Conservation (phyloP, 2,888 invertebrate genomes). For the Metallyticus violacea region DNA sequence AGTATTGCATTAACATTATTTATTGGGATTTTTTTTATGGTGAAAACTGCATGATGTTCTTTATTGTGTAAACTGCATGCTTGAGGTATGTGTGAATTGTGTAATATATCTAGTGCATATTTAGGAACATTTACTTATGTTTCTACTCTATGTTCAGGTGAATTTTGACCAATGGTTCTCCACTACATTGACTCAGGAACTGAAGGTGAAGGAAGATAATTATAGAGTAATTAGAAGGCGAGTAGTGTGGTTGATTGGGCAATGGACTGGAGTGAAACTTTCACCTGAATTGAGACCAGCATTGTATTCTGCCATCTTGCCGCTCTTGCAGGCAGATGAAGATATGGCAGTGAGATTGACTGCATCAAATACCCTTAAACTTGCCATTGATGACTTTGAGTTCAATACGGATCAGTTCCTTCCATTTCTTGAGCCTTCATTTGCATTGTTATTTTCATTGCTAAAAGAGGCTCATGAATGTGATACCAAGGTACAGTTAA, state of each 20-base stretch:
- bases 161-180: conserved; percentile 93
- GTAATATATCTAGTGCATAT: too few relatives aligned
- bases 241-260: conserved; percentile 80
- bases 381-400: conserved; percentile 88
- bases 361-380: conserved; percentile 79
- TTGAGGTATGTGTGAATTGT: too few relatives aligned
- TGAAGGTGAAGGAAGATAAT: conserved; percentile 77
- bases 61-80: too few relatives aligned
- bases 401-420: conserved; percentile 84
- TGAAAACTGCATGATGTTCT: too few relatives aligned
- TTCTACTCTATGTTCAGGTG: conserved; percentile 53
- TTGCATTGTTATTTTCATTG: conserved; percentile 76
- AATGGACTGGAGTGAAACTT: conserved; percentile 72
- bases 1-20: too few relatives aligned
- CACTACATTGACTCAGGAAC: conserved; percentile 74
- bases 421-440: conserved; percentile 75
- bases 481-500: conserved; percentile 90
- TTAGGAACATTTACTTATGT: background rate
- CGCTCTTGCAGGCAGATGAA: conserved; percentile 69
- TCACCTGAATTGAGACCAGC: conserved; percentile 74
- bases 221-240: conserved; percentile 80
- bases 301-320: conserved; percentile 74
- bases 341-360: conserved; percentile 88
- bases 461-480: conserved; percentile 86
- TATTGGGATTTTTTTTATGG: too few relatives aligned